These are phyloP conservation scores for Uloborus diversus DNA, from an alignment of 1,140 invertebrate genomes.

Conservation along the genomic window DNA sequence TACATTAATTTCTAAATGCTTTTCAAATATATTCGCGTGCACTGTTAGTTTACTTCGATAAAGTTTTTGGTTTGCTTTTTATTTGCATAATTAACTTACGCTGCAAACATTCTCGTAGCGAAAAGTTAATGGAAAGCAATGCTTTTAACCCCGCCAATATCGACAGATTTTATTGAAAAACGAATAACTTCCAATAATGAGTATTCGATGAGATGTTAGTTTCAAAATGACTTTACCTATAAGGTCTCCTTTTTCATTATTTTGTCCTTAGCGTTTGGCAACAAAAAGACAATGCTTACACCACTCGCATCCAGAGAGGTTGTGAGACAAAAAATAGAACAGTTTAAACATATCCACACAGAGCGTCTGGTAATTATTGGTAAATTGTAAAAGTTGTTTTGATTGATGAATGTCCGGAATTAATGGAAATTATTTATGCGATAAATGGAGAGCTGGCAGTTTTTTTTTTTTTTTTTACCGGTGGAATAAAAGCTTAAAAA, in stretches of 20 bases:
- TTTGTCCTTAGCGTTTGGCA: neutral
- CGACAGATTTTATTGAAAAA: constrained; percentile 51
- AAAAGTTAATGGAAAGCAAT: constrained; percentile 50
- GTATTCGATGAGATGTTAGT: constrained; percentile 48
- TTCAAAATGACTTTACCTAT: constrained; percentile 54
- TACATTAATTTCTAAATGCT: constrained; percentile 2
- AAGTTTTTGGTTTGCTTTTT: no score
- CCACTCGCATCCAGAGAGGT: no score
- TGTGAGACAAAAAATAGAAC: neutral
- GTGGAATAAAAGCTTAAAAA: no score
- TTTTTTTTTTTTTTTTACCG: constrained; percentile 17
- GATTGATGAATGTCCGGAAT: constrained; percentile 39
- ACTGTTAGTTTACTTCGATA: neutral
- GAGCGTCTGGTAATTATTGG: constrained; percentile 39
- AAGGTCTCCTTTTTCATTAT: constrained; percentile 48
- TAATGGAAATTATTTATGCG: constrained; percentile 30
- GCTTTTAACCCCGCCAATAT: constrained; percentile 10
- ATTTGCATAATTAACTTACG: constrained; percentile 48
- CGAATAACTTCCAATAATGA: constrained; percentile 50
- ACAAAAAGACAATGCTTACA: constrained; percentile 11
- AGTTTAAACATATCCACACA: no score
- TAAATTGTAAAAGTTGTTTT: constrained; percentile 21
- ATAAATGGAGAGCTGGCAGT: neutral
- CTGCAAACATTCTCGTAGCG: neutral
- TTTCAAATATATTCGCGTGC: constrained; percentile 14